Percentiles rank a stretch among this genome's conserved stretches.
Evolutionary conservation across 2,113 vertebrate species (phyloP).

Genomic region (Zosterops borbonicus): DNA sequence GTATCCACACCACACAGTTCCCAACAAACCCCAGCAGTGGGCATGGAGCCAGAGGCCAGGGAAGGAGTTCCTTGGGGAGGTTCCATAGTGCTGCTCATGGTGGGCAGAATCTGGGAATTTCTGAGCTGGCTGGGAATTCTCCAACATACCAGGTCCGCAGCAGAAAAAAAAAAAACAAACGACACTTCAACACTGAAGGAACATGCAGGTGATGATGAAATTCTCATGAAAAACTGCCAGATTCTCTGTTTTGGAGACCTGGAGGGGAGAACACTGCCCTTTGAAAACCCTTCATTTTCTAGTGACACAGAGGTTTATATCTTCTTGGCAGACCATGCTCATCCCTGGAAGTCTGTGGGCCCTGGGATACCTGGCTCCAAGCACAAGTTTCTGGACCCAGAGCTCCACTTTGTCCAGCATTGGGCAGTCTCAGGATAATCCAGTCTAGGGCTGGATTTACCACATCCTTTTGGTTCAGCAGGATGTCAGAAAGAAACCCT

Average conservation of each 20-base stretch:
- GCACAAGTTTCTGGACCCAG: not conserved
- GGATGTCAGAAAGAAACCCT: not conserved
- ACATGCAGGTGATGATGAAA: not conserved
- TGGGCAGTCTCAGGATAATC: not conserved
- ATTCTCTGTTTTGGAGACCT: not conserved
- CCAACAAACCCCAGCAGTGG: not conserved
- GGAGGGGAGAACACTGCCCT: not conserved
- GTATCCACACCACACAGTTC: not conserved
- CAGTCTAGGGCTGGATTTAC: not conserved
- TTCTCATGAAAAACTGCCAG: not conserved
- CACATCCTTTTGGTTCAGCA: not conserved
- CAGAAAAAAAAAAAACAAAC: not conserved
- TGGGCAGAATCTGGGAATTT: not conserved
- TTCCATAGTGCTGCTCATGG: rapidly evolving
- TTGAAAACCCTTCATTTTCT: not conserved
- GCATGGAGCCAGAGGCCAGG: not conserved
- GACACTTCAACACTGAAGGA: not conserved
- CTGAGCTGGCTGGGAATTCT: not conserved
- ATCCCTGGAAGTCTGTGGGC: not conserved
- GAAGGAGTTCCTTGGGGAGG: not conserved
- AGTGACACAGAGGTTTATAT: not conserved
- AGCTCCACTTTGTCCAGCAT: not conserved
- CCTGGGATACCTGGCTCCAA: not conserved
- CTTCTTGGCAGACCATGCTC: not conserved
- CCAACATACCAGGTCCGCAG: not conserved